These are phyloP conservation scores for Xestia sexstrigata DNA, from an alignment of 2,888 invertebrate species.

Conservation along the genomic window DNA sequence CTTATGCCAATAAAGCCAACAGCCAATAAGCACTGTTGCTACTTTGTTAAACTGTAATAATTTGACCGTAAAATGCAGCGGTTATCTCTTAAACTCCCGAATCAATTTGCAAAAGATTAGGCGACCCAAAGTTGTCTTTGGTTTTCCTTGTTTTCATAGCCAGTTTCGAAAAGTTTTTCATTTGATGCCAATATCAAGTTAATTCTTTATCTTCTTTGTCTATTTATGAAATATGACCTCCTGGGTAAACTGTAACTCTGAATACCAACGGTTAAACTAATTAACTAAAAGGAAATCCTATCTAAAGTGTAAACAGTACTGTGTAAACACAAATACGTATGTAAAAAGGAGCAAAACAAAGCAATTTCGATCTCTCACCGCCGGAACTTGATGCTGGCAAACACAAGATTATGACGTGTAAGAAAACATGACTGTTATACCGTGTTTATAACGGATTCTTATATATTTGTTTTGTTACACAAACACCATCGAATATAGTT, in stretches of 20 bases:
- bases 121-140: slow-evolving; percentile 36
- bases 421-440: slow-evolving; percentile 82
- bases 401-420: slow-evolving; percentile 85
- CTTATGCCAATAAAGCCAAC: slow-evolving; percentile 7
- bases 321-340: slow-evolving; percentile 55
- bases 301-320: slow-evolving; percentile 59
- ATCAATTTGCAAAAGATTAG: slow-evolving; percentile 55
- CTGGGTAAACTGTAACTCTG: not conserved
- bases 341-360: slow-evolving; percentile 81
- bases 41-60: slow-evolving; percentile 39
- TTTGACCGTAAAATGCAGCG: slow-evolving; percentile 39
- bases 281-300: slow-evolving; percentile 36
- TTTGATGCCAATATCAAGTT: slow-evolving; percentile 33
- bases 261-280: slow-evolving; percentile 8
- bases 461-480: slow-evolving; percentile 73
- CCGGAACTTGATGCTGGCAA: slow-evolving; percentile 76
- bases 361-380: slow-evolving; percentile 80
- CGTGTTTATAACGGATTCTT: slow-evolving; percentile 77
- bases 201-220: not conserved
- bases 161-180: slow-evolving; percentile 24
- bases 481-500: slow-evolving; percentile 64
- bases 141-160: slow-evolving; percentile 32
- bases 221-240: slow-evolving; percentile 24
- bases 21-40: slow-evolving; percentile 24
- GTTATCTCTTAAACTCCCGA: slow-evolving; percentile 37